These are phyloP conservation scores for Molothrus ater DNA, from an alignment of 2,797 vertebrate genomes.

Conservation along the genomic window DNA sequence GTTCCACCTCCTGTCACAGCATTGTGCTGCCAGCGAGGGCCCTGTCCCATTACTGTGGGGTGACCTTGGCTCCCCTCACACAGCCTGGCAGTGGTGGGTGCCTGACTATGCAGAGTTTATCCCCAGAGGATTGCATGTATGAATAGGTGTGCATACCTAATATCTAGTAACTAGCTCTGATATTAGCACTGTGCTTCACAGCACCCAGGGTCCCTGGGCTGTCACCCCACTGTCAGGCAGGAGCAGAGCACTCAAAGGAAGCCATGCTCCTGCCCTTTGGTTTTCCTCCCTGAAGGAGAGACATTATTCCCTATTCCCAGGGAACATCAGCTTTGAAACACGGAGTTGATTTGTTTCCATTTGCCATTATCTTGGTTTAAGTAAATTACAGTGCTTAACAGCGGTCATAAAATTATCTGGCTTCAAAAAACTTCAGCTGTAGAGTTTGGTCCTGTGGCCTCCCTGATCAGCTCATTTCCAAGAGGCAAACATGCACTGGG, in stretches of 20 bases:
- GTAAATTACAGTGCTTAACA: constrained; percentile 1
- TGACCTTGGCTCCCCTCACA: not conserved
- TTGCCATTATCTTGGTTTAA: constrained; percentile 43
- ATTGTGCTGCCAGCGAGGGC: not conserved
- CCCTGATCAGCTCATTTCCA: constrained; percentile 3
- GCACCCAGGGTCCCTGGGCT: not conserved
- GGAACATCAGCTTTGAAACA: constrained; percentile 21
- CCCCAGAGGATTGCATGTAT: not conserved
- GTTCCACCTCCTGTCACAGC: not conserved
- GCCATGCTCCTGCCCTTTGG: not conserved
- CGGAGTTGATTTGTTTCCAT: not conserved
- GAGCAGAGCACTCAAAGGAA: not conserved
- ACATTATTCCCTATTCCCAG: not conserved
- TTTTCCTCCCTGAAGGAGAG: constrained; percentile 1
- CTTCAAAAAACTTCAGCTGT: constrained; percentile 25
- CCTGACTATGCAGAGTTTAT: not conserved
- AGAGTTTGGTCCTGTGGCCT: not conserved
- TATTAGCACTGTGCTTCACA: not conserved
- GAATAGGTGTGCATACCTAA: not conserved
- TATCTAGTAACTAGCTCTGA: not conserved
- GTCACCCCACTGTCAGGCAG: not conserved
- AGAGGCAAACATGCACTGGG: not conserved
- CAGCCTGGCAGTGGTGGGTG: not conserved
- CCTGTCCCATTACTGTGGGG: fast-evolving
- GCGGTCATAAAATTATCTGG: constrained; percentile 9